These are phyloP conservation scores for Falcunculus frontatus DNA, from an alignment of 2,113 vertebrate genomes.

Conservation along the genomic window DNA sequence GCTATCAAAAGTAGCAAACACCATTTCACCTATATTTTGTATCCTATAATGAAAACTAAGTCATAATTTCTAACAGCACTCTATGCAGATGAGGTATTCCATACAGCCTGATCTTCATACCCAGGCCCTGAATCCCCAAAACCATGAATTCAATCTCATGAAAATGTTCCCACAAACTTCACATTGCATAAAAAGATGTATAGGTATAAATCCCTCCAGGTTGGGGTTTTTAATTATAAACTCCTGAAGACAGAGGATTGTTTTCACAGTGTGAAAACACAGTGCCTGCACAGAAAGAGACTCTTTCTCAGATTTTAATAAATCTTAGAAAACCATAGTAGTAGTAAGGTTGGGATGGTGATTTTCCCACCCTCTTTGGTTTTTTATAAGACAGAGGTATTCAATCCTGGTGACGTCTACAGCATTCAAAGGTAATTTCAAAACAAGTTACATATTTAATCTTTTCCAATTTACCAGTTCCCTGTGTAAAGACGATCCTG, in stretches of 20 bases:
- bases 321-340: neutral
- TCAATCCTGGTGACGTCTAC: neutral
- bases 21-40: neutral
- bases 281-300: neutral
- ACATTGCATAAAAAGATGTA: neutral
- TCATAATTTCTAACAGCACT: neutral
- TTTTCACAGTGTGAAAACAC: neutral
- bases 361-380: fast-evolving
- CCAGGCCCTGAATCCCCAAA: neutral
- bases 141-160: neutral
- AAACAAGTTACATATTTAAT: neutral
- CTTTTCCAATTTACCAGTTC: neutral
- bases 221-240: neutral
- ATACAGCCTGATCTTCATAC: neutral
- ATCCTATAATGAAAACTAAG: neutral
- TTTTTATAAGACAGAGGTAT: neutral
- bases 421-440: neutral
- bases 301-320: neutral
- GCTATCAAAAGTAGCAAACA: neutral
- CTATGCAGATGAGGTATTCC: neutral
- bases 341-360: neutral
- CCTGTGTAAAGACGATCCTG: neutral
- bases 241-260: neutral
- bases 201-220: neutral
- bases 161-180: neutral